Conservation (phyloP, 2,113 vertebrate species). For the Telmatochromis bifrenatus region DNA sequence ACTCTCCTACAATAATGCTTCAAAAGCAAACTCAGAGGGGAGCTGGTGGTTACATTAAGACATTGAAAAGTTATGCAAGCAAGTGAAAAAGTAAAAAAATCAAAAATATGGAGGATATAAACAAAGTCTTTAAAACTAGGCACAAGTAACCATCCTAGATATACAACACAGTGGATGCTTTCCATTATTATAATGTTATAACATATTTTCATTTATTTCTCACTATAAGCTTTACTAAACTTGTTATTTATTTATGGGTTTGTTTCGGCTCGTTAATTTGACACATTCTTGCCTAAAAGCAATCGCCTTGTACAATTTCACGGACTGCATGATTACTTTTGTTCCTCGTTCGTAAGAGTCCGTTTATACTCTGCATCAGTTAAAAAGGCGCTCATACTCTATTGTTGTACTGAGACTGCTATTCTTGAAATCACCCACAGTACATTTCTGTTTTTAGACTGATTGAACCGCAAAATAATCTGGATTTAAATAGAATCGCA, state of each 20-base stretch:
- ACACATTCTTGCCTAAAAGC: not conserved
- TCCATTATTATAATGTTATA: not conserved
- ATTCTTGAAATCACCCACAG: conserved; percentile 22
- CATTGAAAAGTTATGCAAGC: not conserved
- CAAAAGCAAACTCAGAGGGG: not conserved
- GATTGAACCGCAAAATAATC: conserved; percentile 36
- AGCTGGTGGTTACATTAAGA: not conserved
- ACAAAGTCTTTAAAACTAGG: not conserved
- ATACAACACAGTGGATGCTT: not conserved
- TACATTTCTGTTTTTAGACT: conserved; percentile 36
- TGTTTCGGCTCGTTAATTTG: not conserved
- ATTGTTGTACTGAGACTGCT: not conserved
- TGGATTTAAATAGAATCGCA: conserved; percentile 46
- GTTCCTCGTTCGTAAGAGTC: not conserved
- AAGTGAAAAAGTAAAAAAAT: not conserved
- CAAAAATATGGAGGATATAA: not conserved
- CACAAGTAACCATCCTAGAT: not conserved
- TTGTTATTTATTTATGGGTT: not conserved
- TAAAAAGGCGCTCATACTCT: not conserved
- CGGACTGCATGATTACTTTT: not conserved
- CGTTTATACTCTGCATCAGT: not conserved
- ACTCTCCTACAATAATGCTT: not conserved
- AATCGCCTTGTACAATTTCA: not conserved
- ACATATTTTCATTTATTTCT: not conserved
- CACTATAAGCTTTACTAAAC: not conserved